A percentile compares a stretch with the other conserved stretches of the same genome.
phyloP scores from a whole-genome alignment of 2,888 invertebrate genomes.

The Chrysolina haemoptera region DNA sequence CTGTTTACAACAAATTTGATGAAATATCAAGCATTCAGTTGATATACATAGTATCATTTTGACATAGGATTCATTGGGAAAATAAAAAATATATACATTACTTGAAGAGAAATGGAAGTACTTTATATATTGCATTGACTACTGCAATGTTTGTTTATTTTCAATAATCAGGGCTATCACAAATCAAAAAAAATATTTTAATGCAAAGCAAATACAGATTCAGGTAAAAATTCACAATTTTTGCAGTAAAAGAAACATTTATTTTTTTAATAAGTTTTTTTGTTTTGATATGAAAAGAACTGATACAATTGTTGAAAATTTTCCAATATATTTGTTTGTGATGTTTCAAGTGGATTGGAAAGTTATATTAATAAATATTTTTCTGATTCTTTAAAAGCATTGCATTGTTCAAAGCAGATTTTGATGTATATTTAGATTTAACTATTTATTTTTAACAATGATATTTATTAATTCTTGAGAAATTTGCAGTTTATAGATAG shows the following conservation, averaged over 20 bases:
- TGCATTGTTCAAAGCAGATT: too few species aligned
- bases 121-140: neutral
- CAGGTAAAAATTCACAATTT: too few species aligned
- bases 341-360: neutral
- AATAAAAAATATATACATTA: neutral
- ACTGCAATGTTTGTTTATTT: neutral
- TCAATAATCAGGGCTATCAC: neutral
- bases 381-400: neutral
- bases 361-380: neutral
- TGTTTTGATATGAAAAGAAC: too few species aligned
- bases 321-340: neutral
- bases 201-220: too few species aligned
- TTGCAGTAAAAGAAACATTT: too few species aligned
- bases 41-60: constrained; percentile 14
- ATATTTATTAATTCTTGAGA: too few species aligned
- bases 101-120: neutral
- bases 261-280: too few species aligned
- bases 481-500: too few species aligned
- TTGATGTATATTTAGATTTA: too few species aligned
- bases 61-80: neutral
- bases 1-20: neutral
- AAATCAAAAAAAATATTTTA: too few species aligned
- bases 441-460: too few species aligned
- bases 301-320: too few species aligned
- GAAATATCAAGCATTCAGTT: constrained; percentile 13